Conservation (phyloP, 2,888 invertebrate species). For the Epirrhoe alternata region DNA sequence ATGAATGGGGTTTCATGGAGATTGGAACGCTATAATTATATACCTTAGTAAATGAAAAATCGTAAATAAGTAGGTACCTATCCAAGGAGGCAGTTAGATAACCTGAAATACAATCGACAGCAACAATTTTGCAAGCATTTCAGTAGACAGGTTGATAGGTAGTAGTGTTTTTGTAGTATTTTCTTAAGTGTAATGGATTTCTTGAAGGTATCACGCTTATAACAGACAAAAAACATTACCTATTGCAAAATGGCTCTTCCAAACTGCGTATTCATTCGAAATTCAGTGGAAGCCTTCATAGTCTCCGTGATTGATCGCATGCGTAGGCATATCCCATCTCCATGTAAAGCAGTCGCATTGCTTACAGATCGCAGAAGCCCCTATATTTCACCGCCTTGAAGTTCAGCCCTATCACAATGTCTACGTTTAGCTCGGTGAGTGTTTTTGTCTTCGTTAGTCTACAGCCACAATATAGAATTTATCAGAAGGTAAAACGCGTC, state of each 20-base stretch:
- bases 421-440: conserved; percentile 71
- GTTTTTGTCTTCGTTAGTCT: conserved; percentile 7
- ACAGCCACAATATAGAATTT: neutral
- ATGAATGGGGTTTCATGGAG: neutral
- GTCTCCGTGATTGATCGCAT: conserved; percentile 13
- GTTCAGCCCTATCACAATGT: conserved; percentile 69
- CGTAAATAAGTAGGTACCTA: too few relatives aligned
- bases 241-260: too few relatives aligned
- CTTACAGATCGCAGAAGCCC: conserved; percentile 72
- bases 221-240: too few relatives aligned
- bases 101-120: too few relatives aligned
- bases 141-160: too few relatives aligned
- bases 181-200: too few relatives aligned
- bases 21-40: neutral
- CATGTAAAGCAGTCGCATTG: conserved; percentile 22
- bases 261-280: conserved; percentile 6
- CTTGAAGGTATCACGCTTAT: too few relatives aligned
- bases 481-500: neutral
- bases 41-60: too few relatives aligned
- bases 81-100: too few relatives aligned
- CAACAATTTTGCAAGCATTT: too few relatives aligned
- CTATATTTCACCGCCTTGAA: conserved; percentile 73
- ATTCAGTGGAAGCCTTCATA: conserved; percentile 12
- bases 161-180: too few relatives aligned
- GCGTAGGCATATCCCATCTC: conserved; percentile 6